These are phyloP conservation scores for Congeria kusceri DNA, from an alignment of 2,888 invertebrate species.

Conservation along the genomic window DNA sequence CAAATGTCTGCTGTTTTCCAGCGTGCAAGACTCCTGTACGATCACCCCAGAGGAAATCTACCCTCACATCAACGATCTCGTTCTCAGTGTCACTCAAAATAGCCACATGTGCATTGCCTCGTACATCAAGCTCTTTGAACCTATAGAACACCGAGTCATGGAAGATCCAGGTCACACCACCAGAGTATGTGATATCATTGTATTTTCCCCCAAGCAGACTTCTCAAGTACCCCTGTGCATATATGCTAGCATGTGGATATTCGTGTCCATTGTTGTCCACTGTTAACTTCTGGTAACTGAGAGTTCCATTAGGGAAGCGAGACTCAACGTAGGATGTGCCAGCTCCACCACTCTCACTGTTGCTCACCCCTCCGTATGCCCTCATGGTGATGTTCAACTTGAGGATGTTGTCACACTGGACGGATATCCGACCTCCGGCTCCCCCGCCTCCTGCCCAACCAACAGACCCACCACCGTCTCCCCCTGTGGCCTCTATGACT, in stretches of 20 bases:
- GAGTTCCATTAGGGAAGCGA: constrained; percentile 31
- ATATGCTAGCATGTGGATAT: constrained; percentile 64
- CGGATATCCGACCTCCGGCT: constrained; percentile 74
- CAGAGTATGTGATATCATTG: constrained; percentile 63
- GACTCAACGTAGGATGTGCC: constrained; percentile 73
- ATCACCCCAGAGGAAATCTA: constrained; percentile 68
- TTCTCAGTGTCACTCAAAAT: constrained; percentile 69
- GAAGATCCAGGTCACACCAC: constrained; percentile 76
- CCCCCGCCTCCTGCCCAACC: constrained; percentile 75
- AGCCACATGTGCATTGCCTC: constrained; percentile 77
- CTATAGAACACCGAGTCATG: constrained; percentile 53
- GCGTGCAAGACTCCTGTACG: constrained; percentile 73
- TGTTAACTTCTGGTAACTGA: constrained; percentile 54
- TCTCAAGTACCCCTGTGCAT: constrained; percentile 52
- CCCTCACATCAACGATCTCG: constrained; percentile 51
- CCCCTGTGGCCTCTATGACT: constrained; percentile 70
- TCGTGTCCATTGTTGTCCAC: constrained; percentile 71
- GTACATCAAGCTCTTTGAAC: constrained; percentile 67
- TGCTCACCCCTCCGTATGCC: constrained; percentile 71
- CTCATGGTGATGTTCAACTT: constrained; percentile 72
- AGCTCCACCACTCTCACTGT: constrained; percentile 73
- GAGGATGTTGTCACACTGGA: constrained; percentile 66
- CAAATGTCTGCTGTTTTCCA: constrained; percentile 69
- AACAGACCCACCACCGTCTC: constrained; percentile 51
- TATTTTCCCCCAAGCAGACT: constrained; percentile 71